Conservation (phyloP, 2,888 invertebrate species). For the Priocnemis perturbator region DNA sequence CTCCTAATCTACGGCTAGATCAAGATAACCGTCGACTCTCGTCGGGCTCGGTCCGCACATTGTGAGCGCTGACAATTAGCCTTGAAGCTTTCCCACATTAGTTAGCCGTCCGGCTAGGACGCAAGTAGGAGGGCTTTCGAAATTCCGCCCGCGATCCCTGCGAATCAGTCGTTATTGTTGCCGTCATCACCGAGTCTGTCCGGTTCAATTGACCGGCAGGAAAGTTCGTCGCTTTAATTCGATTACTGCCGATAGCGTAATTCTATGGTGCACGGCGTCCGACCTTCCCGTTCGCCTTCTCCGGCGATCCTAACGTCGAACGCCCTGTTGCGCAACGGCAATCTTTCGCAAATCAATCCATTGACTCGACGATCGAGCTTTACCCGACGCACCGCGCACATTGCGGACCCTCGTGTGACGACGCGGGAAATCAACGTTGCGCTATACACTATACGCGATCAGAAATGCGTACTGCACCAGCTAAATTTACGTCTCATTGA, state of each 20-base stretch:
- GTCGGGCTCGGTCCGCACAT: slow-evolving; percentile 23
- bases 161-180: slow-evolving; percentile 27
- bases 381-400: no score
- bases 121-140: slow-evolving; percentile 46
- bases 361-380: no score
- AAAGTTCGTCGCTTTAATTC: no score
- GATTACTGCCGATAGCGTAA: neutral
- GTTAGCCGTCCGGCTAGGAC: slow-evolving; percentile 34
- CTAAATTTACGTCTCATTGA: no score
- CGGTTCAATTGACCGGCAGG: slow-evolving; percentile 41
- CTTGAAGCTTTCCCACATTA: slow-evolving; percentile 63
- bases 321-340: no score
- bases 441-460: no score
- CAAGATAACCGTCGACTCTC: slow-evolving; percentile 33
- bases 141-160: slow-evolving; percentile 52
- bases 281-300: no score
- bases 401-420: slow-evolving; percentile 7
- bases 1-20: slow-evolving; percentile 16
- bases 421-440: no score
- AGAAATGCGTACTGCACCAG: no score
- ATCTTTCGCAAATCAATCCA: no score
- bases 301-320: no score
- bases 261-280: neutral
- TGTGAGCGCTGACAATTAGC: slow-evolving; percentile 52
- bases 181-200: slow-evolving; percentile 27